Conservation (phyloP, 2,113 vertebrate genomes). For the Pitta sordida region DNA sequence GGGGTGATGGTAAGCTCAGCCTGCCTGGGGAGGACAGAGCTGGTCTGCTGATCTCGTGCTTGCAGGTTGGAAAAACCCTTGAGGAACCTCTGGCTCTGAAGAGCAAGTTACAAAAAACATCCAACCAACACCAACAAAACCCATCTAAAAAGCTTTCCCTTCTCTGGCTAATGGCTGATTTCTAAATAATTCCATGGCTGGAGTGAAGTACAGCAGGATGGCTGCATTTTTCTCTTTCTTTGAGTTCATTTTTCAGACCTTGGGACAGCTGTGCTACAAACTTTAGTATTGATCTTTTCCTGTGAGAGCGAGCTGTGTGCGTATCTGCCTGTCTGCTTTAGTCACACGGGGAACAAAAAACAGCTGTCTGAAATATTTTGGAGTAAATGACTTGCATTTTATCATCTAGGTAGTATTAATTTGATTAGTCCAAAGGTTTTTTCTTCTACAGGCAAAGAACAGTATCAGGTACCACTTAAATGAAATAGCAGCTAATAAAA, state of each 20-base stretch:
- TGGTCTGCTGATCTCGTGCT: neutral
- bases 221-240: neutral
- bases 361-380: neutral
- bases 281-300: neutral
- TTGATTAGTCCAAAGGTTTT: neutral
- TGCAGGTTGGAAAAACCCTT: neutral
- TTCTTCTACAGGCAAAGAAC: neutral
- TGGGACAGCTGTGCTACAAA: accelerated
- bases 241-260: neutral
- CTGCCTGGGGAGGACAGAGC: neutral
- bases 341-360: neutral
- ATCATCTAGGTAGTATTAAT: neutral
- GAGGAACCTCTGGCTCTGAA: neutral
- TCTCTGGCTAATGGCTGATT: neutral
- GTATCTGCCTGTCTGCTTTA: neutral
- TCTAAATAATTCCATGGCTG: neutral
- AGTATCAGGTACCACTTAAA: neutral
- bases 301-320: neutral
- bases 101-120: neutral
- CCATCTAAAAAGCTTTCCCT: neutral
- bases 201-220: neutral
- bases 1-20: neutral
- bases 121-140: neutral
- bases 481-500: conserved; percentile 21
- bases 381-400: neutral